Base-by-base conservation (phyloP, 2,113 vertebrate genomes). In the Neodontobutis hainanensis region DNA sequence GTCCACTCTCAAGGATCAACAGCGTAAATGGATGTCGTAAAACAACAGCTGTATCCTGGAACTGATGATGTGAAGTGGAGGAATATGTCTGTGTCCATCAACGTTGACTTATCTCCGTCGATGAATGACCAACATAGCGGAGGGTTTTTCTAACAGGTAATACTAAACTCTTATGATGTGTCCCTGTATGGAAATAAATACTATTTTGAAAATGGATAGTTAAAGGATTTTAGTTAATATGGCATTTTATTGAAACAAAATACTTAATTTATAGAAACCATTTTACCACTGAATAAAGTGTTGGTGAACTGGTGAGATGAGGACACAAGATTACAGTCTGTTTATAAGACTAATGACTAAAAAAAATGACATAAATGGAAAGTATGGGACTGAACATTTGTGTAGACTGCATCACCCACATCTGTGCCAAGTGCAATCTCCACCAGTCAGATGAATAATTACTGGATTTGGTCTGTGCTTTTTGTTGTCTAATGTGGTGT, bases 401-500 rank as follows among this genome's bases (percentile, higher is more conserved):
- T 56, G 16, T 11, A 55, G 68, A 75, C 65, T 16, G 65, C 63
- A 47, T 38, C 61, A 56, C 62, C 10, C 66, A 27, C 53, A 56
- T 65, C 64, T 61, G 56, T 64, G 36, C 64, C 64, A 64, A 82
- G 70, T 85, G 83, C 86, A 77, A 70, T 77, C 76, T 63, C 64
- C 57, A 36, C 11, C n/a, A 80, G 86, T 74, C 65, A 55, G 57
- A 81, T 86, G 15, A 81, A 84, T 88, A 80, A 87, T 84, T 87
- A 69, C 61, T 83, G 77, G 53, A 32, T 65, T 50, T 57, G 50
- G 61, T 64, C 68, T 64, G 74, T 76, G 75, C 51, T 74, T 85
- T 79, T 72, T 81, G 77, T 86, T 81, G 82, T 85, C 66, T 87
- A 87, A 88, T 90, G 81, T 81, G 59, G 60, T 87, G 84, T 85